phyloP scores from a whole-genome alignment of 2,113 vertebrate species.

The Ochotona curzoniae region DNA sequence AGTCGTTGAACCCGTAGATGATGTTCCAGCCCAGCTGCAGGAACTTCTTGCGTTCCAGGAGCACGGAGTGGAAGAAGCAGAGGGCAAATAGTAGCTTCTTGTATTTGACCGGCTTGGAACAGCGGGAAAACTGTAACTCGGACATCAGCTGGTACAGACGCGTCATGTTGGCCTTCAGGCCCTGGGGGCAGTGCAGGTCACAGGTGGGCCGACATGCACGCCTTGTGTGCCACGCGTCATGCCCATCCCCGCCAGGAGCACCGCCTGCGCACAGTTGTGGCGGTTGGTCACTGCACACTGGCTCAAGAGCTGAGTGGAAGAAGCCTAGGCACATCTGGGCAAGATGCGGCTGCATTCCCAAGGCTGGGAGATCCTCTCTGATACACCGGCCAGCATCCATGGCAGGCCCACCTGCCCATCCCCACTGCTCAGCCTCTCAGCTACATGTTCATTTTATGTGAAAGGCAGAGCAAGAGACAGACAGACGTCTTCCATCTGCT shows the following conservation, averaged over 20 bases:
- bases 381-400: neutral
- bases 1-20: constrained; percentile 93
- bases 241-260: neutral
- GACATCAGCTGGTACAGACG: constrained; percentile 92
- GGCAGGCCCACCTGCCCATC: neutral
- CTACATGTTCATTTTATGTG: neutral
- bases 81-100: constrained; percentile 92
- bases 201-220: neutral
- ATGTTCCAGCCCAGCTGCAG: constrained; percentile 94
- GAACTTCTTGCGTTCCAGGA: constrained; percentile 94
- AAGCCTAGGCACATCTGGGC: neutral
- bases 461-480: too few species aligned
- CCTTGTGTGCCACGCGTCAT: too few species aligned
- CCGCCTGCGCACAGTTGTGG: neutral
- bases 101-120: constrained; percentile 86
- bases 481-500: too few species aligned
- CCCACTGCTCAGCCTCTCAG: neutral
- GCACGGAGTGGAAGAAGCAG: constrained; percentile 94
- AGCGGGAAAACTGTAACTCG: constrained; percentile 89
- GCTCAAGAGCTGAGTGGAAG: neutral
- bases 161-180: constrained; percentile 94
- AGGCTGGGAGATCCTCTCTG: neutral
- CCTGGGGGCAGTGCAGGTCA: constrained; percentile 83
- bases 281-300: neutral
- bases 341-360: neutral